Evolutionary conservation across 92 coral and sea anemone species (phyloP).

Genomic region (Palythoa heliodiscus): DNA sequence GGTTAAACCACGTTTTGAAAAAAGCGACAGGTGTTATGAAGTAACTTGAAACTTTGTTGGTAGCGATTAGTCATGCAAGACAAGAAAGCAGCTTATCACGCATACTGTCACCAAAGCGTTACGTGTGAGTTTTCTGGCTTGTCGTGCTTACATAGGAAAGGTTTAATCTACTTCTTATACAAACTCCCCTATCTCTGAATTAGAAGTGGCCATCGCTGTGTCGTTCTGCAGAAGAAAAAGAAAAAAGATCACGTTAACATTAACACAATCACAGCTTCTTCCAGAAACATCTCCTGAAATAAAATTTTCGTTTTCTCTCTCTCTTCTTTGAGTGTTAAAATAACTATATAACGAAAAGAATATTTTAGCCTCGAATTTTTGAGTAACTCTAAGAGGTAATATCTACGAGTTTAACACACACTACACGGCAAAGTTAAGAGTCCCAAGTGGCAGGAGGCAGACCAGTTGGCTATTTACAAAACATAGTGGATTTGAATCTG

Average conservation of each 20-base stretch:
- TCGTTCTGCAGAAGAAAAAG: conserved; percentile 8
- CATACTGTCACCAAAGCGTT: neutral
- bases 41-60: neutral
- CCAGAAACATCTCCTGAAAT: no score
- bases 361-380: no score
- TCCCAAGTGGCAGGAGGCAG: no score
- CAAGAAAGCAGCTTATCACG: neutral
- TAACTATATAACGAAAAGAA: no score
- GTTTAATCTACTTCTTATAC: neutral
- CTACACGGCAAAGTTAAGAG: no score
- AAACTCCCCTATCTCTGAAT: neutral
- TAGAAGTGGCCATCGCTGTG: neutral
- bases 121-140: neutral
- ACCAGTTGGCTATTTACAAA: no score
- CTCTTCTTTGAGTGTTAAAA: no score
- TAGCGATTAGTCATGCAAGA: neutral
- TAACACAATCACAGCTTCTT: neutral
- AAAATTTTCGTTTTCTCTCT: no score
- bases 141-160: neutral
- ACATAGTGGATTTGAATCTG: no score
- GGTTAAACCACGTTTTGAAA: neutral
- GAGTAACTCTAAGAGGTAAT: no score
- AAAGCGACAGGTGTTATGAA: neutral
- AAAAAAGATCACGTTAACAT: neutral
- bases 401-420: no score